Evolutionary conservation across 2,888 invertebrate species (phyloP).

Genomic region (Dryococelus australis): DNA sequence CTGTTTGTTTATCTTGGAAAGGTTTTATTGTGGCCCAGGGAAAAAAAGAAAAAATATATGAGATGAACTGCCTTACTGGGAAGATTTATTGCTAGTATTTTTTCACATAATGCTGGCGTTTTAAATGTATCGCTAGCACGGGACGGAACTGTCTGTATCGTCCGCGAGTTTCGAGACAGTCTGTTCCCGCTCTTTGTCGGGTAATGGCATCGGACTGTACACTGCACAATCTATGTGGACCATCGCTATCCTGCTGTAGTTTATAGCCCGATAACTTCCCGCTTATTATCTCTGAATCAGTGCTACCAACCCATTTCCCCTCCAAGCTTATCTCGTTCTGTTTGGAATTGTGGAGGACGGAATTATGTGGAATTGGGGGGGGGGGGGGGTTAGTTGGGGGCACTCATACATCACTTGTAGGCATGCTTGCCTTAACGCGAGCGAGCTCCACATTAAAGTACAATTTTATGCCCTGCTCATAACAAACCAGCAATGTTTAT

Average conservation of each 20-base stretch:
- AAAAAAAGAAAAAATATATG: too few relatives aligned
- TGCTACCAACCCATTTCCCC: conserved; percentile 16
- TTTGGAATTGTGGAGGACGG: background rate
- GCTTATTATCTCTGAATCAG: background rate
- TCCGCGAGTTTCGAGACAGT: background rate
- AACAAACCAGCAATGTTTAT: background rate
- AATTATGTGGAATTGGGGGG: too few relatives aligned
- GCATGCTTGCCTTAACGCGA: background rate
- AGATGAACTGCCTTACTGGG: too few relatives aligned
- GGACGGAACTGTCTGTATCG: background rate
- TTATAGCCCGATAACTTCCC: conserved; percentile 16
- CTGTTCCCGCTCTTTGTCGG: background rate
- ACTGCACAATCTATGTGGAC: background rate
- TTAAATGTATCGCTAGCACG: background rate
- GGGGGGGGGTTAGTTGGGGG: background rate
- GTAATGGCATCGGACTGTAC: background rate
- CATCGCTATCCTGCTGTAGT: background rate
- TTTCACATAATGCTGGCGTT: background rate
- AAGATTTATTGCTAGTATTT: background rate
- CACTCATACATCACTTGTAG: background rate
- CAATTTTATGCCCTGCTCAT: background rate
- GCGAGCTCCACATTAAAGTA: background rate
- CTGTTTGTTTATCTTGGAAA: too few relatives aligned
- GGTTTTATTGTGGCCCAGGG: too few relatives aligned
- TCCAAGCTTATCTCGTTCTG: background rate